Base-by-base conservation (phyloP, 2,888 invertebrate species). In the Eucera pruinosa region DNA sequence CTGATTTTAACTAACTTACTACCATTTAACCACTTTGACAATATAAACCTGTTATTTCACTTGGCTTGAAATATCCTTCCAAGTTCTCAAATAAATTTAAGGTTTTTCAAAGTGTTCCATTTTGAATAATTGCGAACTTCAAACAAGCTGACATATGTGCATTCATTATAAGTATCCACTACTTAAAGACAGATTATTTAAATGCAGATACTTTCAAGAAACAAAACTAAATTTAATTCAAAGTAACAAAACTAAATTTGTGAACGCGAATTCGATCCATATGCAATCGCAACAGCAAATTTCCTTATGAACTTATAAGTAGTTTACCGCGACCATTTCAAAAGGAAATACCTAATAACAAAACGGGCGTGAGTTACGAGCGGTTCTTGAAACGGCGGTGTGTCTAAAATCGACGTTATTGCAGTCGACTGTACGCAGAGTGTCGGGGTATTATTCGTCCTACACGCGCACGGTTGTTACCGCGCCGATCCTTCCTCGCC, bases 361-460 rank as follows among this genome's bases (percentile, higher is more conserved):
- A 66, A 47, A 66, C 30, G 2, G 39, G 6, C n/a, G 9, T 62
- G 18, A 68, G 39, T 66, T 55, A 55, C 47, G 47, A 55, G 25
- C 18, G 41, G n/a, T 47, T 18, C 13, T 18, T 23, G 30, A 52
- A 66, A 47, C 45, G 11, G 11, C 39, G n/a, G n/a, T n/a, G n/a
- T n/a, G 50, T 62, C 55, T 50, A 57, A 74, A 62, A 60, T 36
- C 54, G 20, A 30, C 60, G 25, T 61, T 73, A 47, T 57, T 67
- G 74, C 55, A 18, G 36, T 39, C 23, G 39, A 47, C 50, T 74
- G 68, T 78, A 78, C 75, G 45, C 60, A 50, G 39, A 18, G 18
- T 13, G 18, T 30, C 48, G 64, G 45, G 39, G 69, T 70, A 80
- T 80, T 80, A 78, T 82, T 82, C 80, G 77, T 77, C 82, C 80